These are phyloP conservation scores for Pholis gunnellus DNA, from an alignment of 2,113 vertebrate genomes.

Conservation along the genomic window DNA sequence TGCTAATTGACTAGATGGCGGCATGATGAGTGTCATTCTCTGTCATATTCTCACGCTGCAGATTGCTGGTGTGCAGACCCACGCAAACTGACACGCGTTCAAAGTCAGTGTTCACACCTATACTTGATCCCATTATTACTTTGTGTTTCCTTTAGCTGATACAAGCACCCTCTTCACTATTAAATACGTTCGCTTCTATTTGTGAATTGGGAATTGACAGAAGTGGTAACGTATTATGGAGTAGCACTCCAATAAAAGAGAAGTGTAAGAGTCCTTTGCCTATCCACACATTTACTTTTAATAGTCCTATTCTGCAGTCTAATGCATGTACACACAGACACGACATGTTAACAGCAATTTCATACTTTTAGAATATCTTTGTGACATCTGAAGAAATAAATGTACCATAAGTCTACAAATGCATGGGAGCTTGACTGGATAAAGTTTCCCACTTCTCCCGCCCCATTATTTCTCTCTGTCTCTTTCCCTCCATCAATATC, in stretches of 20 bases:
- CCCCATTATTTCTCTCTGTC: neutral
- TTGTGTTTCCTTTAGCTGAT: slow-evolving; percentile 50
- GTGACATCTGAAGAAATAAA: neutral
- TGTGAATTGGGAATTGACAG: slow-evolving; percentile 42
- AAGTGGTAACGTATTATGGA: slow-evolving; percentile 27
- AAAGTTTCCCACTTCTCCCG: slow-evolving; percentile 41
- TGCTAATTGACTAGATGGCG: slow-evolving; percentile 83
- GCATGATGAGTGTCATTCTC: slow-evolving; percentile 79
- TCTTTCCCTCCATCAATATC: neutral
- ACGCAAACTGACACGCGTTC: slow-evolving; percentile 68
- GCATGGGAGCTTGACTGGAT: slow-evolving; percentile 1
- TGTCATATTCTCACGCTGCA: slow-evolving; percentile 75
- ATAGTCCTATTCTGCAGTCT: slow-evolving; percentile 1
- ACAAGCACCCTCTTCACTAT: slow-evolving; percentile 39
- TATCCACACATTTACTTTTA: slow-evolving; percentile 22
- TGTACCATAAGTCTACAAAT: neutral
- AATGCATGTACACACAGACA: neutral
- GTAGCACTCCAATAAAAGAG: slow-evolving; percentile 39
- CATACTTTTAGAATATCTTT: neutral
- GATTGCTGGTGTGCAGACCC: slow-evolving; percentile 70
- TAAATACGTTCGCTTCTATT: slow-evolving; percentile 59
- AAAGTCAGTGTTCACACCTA: slow-evolving; percentile 66
- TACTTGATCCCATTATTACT: slow-evolving; percentile 68
- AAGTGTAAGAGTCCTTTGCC: slow-evolving; percentile 27
- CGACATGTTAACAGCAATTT: neutral